Base-by-base conservation (phyloP, 1,140 invertebrate genomes). In the Bombus consobrinus region DNA sequence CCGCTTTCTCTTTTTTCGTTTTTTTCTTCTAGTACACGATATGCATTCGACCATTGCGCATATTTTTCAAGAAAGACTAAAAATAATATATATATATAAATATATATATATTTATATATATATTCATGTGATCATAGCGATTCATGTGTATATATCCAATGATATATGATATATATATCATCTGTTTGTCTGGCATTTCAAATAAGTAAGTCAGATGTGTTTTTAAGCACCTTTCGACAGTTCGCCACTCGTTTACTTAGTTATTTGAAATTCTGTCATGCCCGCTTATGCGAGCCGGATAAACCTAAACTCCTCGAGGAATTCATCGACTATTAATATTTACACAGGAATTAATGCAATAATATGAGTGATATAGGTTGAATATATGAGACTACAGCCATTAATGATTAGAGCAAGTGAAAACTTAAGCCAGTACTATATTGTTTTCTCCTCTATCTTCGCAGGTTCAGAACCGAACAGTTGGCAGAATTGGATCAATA, bases 311-410 rank as follows among this genome's bases (percentile, higher is more conserved):
- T 53, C 74, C 73, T 89, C 6, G 41, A 73, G 79, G 53, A 74
- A 83, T 85, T 88, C 73, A 34, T 53, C 32, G 86, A 89, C 86
- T 86, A 86, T 85, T 92, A 93, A 92, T 94, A 94, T 94, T 91
- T 94, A 94, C 93, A 94, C 91, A 93, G 89, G 88, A 85, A 93
- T 89, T 91, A 90, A 92, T 77, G 80, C 32, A n/a, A 68, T 88
- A 90, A 88, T 89, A 92, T 85, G 88, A 91, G 87, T 88, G 86
- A 91, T 90, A 91, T 76, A 92, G 88, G 71, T 92, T 84, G 86
- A 88, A 93, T 90, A 92, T 89, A 68, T 88, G 90, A 86, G 91
- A 92, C 88, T 92, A 91, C 87, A 91, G 84, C 86, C 89, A 87
- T 92, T 90, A 89, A 87, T 84, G 75, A 90, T 91, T 89, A 90